phyloP scores from a whole-genome alignment of 2,888 invertebrate genomes.

The Limenitis camilla region DNA sequence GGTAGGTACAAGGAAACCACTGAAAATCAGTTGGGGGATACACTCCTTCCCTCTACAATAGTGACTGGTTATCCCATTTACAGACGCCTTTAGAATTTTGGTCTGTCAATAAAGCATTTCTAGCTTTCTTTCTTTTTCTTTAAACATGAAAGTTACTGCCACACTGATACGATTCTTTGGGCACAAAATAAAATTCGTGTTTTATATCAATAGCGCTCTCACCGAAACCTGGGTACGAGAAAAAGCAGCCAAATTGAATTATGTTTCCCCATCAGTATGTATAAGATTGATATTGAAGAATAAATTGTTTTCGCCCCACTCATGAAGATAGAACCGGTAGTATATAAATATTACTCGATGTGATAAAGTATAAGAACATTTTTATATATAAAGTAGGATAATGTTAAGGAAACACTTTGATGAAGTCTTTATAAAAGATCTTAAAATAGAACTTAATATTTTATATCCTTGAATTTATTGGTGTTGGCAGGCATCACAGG shows the following conservation, averaged over 20 bases:
- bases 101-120: too few species aligned
- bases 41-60: too few species aligned
- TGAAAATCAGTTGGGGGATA: too few species aligned
- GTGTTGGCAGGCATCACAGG: too few species aligned
- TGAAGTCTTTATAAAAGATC: too few species aligned
- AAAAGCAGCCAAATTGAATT: constrained; percentile 29
- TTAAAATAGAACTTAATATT: too few species aligned
- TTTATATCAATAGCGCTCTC: constrained; percentile 14
- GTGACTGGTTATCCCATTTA: too few species aligned
- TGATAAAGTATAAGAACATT: constrained; percentile 13
- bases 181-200: constrained; percentile 11
- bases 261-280: constrained; percentile 29
- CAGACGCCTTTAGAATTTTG: too few species aligned
- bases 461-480: too few species aligned
- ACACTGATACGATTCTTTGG: not conserved
- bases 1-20: too few species aligned
- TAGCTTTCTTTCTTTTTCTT: too few species aligned
- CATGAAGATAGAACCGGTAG: constrained; percentile 14
- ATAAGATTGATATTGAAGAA: constrained; percentile 31
- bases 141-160: too few species aligned
- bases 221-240: constrained; percentile 10
- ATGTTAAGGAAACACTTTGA: not conserved
- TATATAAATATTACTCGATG: constrained; percentile 15
- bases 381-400: not conserved
- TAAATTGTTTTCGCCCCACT: constrained; percentile 28